These are phyloP conservation scores for Lepus oiostolus DNA, from an alignment of 2,797 vertebrate genomes.

Conservation along the genomic window DNA sequence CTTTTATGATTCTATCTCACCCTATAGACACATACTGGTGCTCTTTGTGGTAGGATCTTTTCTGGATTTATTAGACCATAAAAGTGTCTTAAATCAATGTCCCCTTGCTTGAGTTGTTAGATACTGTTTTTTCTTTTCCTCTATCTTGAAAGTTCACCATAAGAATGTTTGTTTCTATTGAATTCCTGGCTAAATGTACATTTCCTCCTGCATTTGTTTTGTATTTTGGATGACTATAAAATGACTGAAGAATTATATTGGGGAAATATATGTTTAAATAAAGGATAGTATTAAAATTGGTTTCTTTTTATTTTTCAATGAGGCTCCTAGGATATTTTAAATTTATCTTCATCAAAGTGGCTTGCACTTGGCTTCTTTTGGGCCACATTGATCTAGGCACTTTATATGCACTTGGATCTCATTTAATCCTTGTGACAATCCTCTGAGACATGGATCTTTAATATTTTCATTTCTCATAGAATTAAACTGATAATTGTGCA, in stretches of 20 bases:
- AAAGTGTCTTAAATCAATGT: constrained; percentile 43
- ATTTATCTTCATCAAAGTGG: neutral
- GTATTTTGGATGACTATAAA: constrained; percentile 17
- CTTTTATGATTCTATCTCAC: neutral
- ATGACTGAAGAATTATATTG: constrained; percentile 29
- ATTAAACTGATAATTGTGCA: constrained; percentile 36
- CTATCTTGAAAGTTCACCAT: constrained; percentile 21
- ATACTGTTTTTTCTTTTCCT: constrained; percentile 24
- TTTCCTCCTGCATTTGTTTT: constrained; percentile 43
- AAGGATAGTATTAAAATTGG: constrained; percentile 33
- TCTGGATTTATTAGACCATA: constrained; percentile 45
- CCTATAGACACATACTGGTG: neutral
- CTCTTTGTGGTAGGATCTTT: neutral
- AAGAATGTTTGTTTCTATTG: constrained; percentile 56
- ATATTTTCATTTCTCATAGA: constrained; percentile 27
- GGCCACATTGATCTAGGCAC: neutral
- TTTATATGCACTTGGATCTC: constrained; percentile 25
- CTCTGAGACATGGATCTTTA: neutral
- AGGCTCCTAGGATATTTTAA: constrained; percentile 42
- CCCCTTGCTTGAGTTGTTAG: constrained; percentile 50
- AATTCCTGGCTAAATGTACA: constrained; percentile 31
- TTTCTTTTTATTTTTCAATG: constrained; percentile 27
- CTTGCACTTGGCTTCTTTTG: neutral
- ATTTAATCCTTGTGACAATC: constrained; percentile 1
- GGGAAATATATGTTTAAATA: constrained; percentile 2